These are phyloP conservation scores for Mixornis gularis DNA, from an alignment of 2,113 vertebrate genomes.

Conservation along the genomic window DNA sequence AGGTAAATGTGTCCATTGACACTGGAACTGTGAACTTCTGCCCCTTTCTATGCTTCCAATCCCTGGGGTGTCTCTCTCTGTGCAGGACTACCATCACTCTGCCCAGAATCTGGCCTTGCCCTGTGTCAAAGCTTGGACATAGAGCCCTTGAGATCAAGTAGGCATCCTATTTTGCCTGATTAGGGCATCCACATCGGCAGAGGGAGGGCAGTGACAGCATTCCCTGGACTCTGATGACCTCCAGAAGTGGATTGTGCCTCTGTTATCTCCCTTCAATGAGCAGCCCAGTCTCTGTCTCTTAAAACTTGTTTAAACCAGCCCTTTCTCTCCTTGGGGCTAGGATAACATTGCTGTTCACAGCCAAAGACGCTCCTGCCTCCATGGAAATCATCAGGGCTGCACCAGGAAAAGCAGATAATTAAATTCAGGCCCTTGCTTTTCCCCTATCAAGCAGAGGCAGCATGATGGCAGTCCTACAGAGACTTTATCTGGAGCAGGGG, in stretches of 20 bases:
- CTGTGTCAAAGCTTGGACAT: not conserved
- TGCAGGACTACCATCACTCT: not conserved
- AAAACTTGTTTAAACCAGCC: not conserved
- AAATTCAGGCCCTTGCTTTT: not conserved
- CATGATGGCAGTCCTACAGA: not conserved
- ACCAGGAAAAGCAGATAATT: not conserved
- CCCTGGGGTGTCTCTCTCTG: not conserved
- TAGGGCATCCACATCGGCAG: not conserved
- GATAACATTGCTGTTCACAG: not conserved
- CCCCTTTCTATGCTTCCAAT: accelerated
- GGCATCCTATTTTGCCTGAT: not conserved
- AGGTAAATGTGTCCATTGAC: not conserved
- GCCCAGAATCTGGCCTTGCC: not conserved
- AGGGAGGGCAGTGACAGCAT: not conserved
- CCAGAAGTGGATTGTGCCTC: not conserved
- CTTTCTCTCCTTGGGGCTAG: not conserved
- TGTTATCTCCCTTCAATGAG: not conserved
- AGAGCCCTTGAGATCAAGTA: not conserved
- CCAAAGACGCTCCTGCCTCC: not conserved
- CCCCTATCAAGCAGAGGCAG: not conserved
- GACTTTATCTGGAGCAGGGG: not conserved
- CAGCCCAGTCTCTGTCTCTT: not conserved
- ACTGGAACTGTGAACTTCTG: not conserved
- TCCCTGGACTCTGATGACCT: not conserved
- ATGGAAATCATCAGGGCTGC: not conserved